phyloP scores from a whole-genome alignment of 2,113 vertebrate species.

The Corythoichthys haematopterus region DNA sequence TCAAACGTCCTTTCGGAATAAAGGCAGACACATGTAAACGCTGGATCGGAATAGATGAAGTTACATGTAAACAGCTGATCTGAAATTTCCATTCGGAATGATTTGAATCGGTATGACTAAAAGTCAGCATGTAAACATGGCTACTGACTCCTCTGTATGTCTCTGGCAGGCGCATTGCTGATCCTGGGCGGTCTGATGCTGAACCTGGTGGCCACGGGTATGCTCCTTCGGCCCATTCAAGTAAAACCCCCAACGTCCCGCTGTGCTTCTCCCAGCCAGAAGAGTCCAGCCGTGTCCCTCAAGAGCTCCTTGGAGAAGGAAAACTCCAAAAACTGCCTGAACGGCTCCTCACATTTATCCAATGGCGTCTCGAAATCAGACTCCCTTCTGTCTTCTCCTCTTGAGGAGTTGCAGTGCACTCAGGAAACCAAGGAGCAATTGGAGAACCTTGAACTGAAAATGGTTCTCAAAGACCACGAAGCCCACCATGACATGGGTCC shows the following conservation, averaged over 20 bases:
- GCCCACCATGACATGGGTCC: constrained; percentile 29
- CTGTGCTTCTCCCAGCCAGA: constrained; percentile 49
- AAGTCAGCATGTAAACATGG: no score
- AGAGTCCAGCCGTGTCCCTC: constrained; percentile 46
- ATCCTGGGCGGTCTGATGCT: constrained; percentile 85
- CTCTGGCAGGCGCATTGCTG: constrained; percentile 78
- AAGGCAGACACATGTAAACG: no score
- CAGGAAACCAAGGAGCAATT: constrained; percentile 34
- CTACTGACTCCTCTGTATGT: not conserved
- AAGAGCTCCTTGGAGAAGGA: constrained; percentile 64
- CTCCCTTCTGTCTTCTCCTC: constrained; percentile 37
- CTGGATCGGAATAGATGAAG: no score
- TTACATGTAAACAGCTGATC: no score
- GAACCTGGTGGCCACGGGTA: constrained; percentile 85
- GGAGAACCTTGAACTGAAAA: constrained; percentile 42
- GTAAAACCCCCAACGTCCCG: constrained; percentile 30
- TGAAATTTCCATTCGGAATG: no score
- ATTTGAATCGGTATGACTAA: no score
- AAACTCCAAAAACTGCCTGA: constrained; percentile 53
- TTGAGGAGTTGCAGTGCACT: constrained; percentile 34
- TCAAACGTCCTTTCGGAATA: no score
- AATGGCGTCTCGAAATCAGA: constrained; percentile 65
- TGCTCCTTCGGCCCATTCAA: constrained; percentile 79
- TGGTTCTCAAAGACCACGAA: constrained; percentile 40
- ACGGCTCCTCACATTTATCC: constrained; percentile 55